Percentiles rank a stretch among this genome's conserved stretches.
Conservation (phyloP, 1,140 invertebrate species). For the Drosophila ohnishii region DNA sequence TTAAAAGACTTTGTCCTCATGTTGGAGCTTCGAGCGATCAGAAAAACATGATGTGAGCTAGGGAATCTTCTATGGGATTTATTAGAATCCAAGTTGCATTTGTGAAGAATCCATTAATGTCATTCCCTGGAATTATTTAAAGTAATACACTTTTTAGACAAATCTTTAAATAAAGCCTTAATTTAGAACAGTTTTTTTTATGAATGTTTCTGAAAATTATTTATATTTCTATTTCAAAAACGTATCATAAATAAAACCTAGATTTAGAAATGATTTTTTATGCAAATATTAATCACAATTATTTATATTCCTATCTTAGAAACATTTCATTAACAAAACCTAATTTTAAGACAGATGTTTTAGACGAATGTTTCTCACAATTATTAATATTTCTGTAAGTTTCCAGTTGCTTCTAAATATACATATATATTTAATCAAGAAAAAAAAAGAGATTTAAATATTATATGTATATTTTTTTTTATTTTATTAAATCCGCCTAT, state of each 20-base stretch:
- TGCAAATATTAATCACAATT: too few relatives aligned
- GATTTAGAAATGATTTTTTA: too few relatives aligned
- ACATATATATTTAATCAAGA: too few relatives aligned
- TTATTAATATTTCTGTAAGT: neutral
- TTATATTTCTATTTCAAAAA: neutral
- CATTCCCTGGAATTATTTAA: too few relatives aligned
- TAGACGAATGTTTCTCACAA: neutral
- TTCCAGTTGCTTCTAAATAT: neutral
- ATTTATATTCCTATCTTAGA: too few relatives aligned
- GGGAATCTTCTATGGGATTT: neutral
- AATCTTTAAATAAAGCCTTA: neutral
- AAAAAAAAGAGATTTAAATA: neutral
- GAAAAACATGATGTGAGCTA: neutral
- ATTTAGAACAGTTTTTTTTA: too few relatives aligned
- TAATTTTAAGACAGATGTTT: too few relatives aligned
- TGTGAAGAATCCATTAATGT: neutral
- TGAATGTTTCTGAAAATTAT: neutral
- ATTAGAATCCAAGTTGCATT: neutral
- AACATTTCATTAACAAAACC: too few relatives aligned
- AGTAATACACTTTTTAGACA: too few relatives aligned
- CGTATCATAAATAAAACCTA: too few relatives aligned
- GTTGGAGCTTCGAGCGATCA: neutral
- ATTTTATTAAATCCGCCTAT: too few relatives aligned
- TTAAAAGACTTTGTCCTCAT: constrained; percentile 5
- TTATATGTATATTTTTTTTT: too few relatives aligned